phyloP scores from a whole-genome alignment of 2,797 vertebrate genomes.

The Gastrophryne carolinensis region DNA sequence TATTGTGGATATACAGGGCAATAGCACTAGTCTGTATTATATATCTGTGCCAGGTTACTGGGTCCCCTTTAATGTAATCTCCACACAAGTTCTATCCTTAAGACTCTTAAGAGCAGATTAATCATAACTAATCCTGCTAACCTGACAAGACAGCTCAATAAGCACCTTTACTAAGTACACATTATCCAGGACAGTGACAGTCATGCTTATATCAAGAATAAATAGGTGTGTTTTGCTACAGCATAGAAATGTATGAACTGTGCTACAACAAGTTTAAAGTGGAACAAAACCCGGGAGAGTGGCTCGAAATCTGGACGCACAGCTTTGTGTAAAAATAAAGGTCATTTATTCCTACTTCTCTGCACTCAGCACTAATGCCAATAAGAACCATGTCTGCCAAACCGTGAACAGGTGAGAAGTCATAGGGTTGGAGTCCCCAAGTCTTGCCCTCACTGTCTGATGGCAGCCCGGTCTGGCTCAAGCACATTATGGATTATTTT shows the following conservation, averaged over 20 bases:
- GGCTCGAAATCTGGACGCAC: not conserved
- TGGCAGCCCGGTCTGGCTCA: no score
- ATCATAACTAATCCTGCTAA: constrained; percentile 24
- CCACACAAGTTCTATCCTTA: constrained; percentile 5
- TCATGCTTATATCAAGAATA: no score
- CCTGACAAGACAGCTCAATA: constrained; percentile 25
- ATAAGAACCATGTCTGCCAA: no score
- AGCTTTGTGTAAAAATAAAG: no score
- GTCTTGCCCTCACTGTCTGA: no score
- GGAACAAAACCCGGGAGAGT: not conserved
- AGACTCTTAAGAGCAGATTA: constrained; percentile 29
- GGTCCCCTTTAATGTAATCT: constrained; percentile 22
- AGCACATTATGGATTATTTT: no score
- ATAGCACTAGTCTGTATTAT: not conserved
- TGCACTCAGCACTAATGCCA: no score
- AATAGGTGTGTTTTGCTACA: no score
- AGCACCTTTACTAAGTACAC: constrained; percentile 28
- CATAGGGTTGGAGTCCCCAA: no score
- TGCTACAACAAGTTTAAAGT: not conserved
- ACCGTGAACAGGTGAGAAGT: no score
- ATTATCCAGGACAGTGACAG: not conserved
- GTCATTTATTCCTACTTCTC: no score
- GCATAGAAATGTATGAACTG: no score
- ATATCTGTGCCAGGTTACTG: not conserved
- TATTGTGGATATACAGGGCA: not conserved